Conservation (phyloP, 2,113 vertebrate genomes). For the Canis aureus region DNA sequence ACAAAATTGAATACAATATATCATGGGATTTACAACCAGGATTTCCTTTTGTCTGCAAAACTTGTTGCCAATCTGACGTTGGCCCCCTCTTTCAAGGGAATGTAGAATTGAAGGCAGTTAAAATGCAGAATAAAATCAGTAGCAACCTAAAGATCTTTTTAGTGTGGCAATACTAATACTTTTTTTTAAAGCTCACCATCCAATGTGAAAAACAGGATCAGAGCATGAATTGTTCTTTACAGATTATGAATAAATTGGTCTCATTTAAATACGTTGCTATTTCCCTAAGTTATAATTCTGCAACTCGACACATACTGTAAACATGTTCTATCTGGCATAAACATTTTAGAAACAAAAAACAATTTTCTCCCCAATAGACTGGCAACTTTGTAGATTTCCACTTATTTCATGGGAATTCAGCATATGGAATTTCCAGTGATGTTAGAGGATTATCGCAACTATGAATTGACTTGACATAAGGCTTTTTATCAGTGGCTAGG, state of each 20-base stretch:
- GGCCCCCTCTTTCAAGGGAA: constrained; percentile 29
- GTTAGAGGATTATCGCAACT: not conserved
- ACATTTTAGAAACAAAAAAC: constrained; percentile 61
- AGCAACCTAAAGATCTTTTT: not conserved
- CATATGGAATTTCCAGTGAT: constrained; percentile 34
- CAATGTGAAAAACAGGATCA: constrained; percentile 53
- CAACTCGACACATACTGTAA: not conserved
- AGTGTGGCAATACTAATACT: not conserved
- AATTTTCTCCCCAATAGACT: not conserved
- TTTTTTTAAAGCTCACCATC: constrained; percentile 8
- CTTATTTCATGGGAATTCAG: constrained; percentile 43
- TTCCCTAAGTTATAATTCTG: constrained; percentile 42
- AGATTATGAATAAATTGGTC: constrained; percentile 12
- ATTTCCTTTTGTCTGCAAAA: constrained; percentile 68
- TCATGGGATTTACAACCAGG: constrained; percentile 71
- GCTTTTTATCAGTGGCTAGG: constrained; percentile 33
- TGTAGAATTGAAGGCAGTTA: constrained; percentile 50
- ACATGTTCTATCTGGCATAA: constrained; percentile 37
- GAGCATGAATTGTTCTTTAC: constrained; percentile 15
- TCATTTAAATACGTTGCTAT: constrained; percentile 44
- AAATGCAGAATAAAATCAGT: constrained; percentile 32
- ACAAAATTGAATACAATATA: constrained; percentile 57
- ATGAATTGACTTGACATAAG: constrained; percentile 3
- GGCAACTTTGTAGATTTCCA: not conserved
- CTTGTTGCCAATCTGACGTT: constrained; percentile 56